Evolutionary conservation across 1,140 invertebrate species (phyloP).

Genomic region (Ruditapes philippinarum): DNA sequence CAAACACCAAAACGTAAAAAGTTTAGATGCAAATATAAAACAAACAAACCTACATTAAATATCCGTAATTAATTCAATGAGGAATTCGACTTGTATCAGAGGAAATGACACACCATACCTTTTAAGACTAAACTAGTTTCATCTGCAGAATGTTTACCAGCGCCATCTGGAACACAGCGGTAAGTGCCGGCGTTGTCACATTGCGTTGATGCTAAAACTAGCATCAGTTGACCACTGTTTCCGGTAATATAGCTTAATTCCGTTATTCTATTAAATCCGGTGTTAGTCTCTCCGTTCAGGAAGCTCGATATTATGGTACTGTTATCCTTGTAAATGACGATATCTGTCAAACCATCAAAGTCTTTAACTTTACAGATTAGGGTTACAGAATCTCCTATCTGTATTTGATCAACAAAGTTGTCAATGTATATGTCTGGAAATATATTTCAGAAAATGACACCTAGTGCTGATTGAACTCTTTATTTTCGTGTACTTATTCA

Average conservation of each 20-base stretch:
- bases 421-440: background rate
- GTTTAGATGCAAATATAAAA: no score
- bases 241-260: background rate
- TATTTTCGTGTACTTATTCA: no score
- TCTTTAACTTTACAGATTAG: background rate
- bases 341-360: background rate
- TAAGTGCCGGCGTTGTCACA: background rate
- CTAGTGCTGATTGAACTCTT: no score
- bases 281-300: background rate
- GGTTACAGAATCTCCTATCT: background rate
- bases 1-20: no score
- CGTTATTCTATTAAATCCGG: background rate
- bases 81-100: no score
- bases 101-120: no score
- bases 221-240: background rate
- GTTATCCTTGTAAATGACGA: background rate
- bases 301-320: background rate
- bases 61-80: no score
- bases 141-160: background rate
- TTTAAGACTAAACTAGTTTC: background rate
- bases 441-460: background rate
- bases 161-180: background rate
- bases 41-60: no score
- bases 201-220: background rate
- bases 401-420: background rate